Evolutionary conservation across 1,140 invertebrate species (phyloP), one percentile per base, ranked within the genome.

Genomic region (Calephelis nemesis): DNA sequence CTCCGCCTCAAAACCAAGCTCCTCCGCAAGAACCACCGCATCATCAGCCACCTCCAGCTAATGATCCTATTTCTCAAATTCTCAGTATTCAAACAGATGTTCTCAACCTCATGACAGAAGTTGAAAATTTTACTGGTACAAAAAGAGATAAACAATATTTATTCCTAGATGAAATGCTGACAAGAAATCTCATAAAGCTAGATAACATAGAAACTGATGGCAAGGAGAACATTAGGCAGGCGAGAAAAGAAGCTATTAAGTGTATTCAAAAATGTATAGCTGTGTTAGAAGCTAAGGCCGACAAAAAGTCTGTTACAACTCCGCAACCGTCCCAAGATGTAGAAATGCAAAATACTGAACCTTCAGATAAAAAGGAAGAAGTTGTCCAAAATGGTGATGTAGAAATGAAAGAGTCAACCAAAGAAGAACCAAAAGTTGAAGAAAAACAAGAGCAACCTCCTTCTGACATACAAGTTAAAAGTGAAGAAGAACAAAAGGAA

Each of bases 81-180:
- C 94, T 96, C 70, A 90, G 92, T 40, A 96, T 98, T 58, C 95
- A 97, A 81, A 94, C 95, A 15, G 97, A 98, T 75, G 96, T 98
- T 0, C 93, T 96, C 40, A 94, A 95, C 30, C 92, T 98, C 0
- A 95, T 96, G 91, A 93, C 93, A 12, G 93, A 96, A 78, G 97
- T 98, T 7, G 95, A 97, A 72, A 92, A 94, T 65, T 98, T 97
- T 81, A 92, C 81, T 45, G 97, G 97, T 4, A 93, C 92, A 65
- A 94, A 95, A 75, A 94, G 94, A 74, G 96, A 98, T 78, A 98
- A 98, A 86, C 93, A 96, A 66, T 99, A 98, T 79, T 92, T 97
- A 42, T 98, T 95, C 84, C 87, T 99, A 52, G 98, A 99, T 85
- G 98, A 99, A 90, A 98, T 98, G 97, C 90, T 99, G 12, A 99